Base-by-base conservation (phyloP, 2,113 vertebrate genomes). In the Xiphorhynchus elegans region DNA sequence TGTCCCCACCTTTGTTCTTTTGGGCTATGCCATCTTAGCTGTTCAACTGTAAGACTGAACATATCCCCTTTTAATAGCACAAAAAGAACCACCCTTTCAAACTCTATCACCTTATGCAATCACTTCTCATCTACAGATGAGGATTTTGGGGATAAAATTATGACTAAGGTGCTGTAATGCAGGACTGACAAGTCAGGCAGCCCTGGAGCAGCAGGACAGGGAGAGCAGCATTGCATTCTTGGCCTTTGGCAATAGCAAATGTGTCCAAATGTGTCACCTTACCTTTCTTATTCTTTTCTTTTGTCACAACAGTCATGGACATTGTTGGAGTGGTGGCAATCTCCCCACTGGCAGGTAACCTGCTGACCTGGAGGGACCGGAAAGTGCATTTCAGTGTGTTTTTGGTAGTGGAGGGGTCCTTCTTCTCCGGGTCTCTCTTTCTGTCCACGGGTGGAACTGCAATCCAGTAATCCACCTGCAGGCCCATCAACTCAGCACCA, bases 211-310 rank as follows among this genome's bases (percentile, higher is more conserved):
- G 62, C 64, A 76, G 23, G 58, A 88, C 53, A 63, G 76, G 52
- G 18, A 87, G 35, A 67, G 33, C 35, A 81, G 66, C 40, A 53
- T 15, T 46, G n/a, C 31, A 35, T 17, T 62, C 62, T 31, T 62
- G 50, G 46, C 68, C 42, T 58, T 46, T 33, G 42, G 62, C 53
- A 64, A 29, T 25, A 75, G 26, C 7, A 26, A 39, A 24, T 1
- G 13, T 1, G 10, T 8, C 67, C 26, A 29, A 39, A 75, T 96
- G 37, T 37, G 37, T 80, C 83, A 46, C 68, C 74, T 96, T 79
- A 99, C 99, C 99, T 95, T 99, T 99, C 93, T 99, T 99, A 93
- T 99, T 99, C 97, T 99, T 99, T 97, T 99, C 99, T 98, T 99
- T 99, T 82, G 98, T 99, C 95, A 99, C 99, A 2, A 99, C 99